Evolutionary conservation across 2,888 invertebrate species (phyloP), one percentile per base, ranked within the genome.

Genomic region (Aspidiotus destructor): DNA sequence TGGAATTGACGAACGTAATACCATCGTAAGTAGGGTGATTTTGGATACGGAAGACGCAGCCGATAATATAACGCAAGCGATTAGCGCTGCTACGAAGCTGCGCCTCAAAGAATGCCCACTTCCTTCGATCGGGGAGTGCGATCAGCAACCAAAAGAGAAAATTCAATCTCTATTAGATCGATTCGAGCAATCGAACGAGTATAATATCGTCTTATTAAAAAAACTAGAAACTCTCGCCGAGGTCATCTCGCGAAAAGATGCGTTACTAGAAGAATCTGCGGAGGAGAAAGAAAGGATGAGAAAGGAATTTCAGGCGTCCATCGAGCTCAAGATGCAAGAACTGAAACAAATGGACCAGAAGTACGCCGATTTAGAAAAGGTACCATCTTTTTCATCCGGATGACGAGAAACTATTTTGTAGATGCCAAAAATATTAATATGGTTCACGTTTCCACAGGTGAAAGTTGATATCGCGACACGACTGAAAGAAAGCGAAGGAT

Each of bases 1-100:
- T 11, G 48, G n/a, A 48, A 11, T 48, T 3, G 48, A 48, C 48
- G 48, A 48, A 48, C 48, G 48, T 48, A 48, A 48, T 48, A n/a
- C 48, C 48, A n/a, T 48, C 48, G n/a, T 48, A 72, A 79, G 80
- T 73, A 80, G 80, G 72, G 79, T 80, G 74, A 80, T 81, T 74
- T 79, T 82, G 52, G 79, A 79, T 69, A 77, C 80, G 70, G 80
- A 81, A 69, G 80, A 82, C 60, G 41, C 11, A 57, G 15, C 54
- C 40, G 61, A 2, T 9, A 60, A 69, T 58, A 62, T 48, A 17
- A 41, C 17, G 8, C 8, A 13, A n/a, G 67, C 55, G 10, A n/a
- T 48, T n/a, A n/a, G 10, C 11, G 48, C 48, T n/a, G 48, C 48
- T 2, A 48, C 48, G 11, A 48, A 48, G 2, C n/a, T 48, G 48